phyloP scores from a whole-genome alignment of 2,888 invertebrate genomes.

The Pinctada fucata region DNA sequence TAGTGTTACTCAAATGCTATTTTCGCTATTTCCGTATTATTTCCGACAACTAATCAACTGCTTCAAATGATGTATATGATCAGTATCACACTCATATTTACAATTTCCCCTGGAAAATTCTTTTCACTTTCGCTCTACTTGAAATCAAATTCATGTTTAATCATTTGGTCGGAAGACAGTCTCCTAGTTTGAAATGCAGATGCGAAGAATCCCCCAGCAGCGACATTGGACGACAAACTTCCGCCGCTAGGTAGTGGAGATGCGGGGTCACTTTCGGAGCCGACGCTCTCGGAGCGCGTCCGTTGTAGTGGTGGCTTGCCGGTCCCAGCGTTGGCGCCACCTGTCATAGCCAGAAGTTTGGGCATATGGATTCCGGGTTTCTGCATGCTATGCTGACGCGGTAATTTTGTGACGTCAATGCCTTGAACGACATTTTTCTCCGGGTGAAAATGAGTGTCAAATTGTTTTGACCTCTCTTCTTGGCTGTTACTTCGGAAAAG shows the following conservation, averaged over 20 bases:
- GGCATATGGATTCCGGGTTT: slow-evolving; percentile 3
- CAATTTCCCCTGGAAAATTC: too few relatives aligned
- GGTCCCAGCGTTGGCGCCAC: neutral
- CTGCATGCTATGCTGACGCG: neutral
- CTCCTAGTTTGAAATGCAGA: slow-evolving; percentile 12
- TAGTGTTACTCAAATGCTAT: too few relatives aligned
- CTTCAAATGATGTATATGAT: too few relatives aligned
- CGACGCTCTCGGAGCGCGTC: slow-evolving; percentile 4
- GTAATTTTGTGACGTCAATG: slow-evolving; percentile 14
- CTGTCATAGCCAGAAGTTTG: neutral
- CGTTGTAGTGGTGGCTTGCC: neutral
- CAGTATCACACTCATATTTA: too few relatives aligned
- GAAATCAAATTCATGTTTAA: slow-evolving; percentile 23
- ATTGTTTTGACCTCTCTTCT: neutral
- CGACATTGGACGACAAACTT: neutral
- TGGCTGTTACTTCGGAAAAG: neutral
- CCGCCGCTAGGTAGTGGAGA: slow-evolving; percentile 7
- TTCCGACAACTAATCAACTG: too few relatives aligned
- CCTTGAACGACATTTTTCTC: slow-evolving; percentile 16
- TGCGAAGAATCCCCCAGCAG: slow-evolving; percentile 16
- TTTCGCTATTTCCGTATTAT: too few relatives aligned
- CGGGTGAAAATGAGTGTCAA: slow-evolving; percentile 19
- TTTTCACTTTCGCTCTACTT: neutral
- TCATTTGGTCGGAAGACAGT: neutral
- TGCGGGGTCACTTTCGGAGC: slow-evolving; percentile 21